phyloP scores from a whole-genome alignment of 2,888 invertebrate species.

The Epirrita christyi region DNA sequence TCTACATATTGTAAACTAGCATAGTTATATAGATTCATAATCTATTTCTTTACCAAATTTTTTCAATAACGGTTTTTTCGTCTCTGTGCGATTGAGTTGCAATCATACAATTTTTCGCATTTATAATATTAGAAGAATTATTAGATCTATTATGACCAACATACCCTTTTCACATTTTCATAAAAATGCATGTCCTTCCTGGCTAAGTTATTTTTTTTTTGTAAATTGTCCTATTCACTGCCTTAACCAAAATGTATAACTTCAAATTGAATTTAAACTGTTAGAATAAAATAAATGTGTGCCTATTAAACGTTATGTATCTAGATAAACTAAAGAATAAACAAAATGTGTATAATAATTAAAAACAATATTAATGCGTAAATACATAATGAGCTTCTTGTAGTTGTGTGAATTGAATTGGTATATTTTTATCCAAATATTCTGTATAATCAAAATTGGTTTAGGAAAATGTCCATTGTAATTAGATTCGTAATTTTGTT shows the following conservation, averaged over 20 bases:
- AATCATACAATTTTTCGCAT: too few species aligned
- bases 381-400: conserved; percentile 72
- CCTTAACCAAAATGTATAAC: conserved; percentile 23
- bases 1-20: too few species aligned
- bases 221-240: conserved; percentile 15
- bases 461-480: conserved; percentile 36
- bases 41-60: too few species aligned
- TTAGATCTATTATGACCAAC: too few species aligned
- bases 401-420: conserved; percentile 49
- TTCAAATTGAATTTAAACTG: conserved; percentile 30
- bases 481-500: conserved; percentile 30
- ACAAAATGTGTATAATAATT: conserved; percentile 58
- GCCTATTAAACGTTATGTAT: conserved; percentile 74
- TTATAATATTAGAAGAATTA: too few species aligned
- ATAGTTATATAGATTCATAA: too few species aligned
- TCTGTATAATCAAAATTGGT: conserved; percentile 21
- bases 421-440: conserved; percentile 35
- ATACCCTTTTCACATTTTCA: too few species aligned
- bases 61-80: too few species aligned
- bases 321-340: conserved; percentile 63
- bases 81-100: too few species aligned
- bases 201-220: background rate
- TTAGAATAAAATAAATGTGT: conserved; percentile 63
- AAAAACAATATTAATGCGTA: conserved; percentile 57
- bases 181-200: background rate